Evolutionary conservation across 2,797 vertebrate genomes (phyloP).

Genomic region (Sebastes baramenuke): DNA sequence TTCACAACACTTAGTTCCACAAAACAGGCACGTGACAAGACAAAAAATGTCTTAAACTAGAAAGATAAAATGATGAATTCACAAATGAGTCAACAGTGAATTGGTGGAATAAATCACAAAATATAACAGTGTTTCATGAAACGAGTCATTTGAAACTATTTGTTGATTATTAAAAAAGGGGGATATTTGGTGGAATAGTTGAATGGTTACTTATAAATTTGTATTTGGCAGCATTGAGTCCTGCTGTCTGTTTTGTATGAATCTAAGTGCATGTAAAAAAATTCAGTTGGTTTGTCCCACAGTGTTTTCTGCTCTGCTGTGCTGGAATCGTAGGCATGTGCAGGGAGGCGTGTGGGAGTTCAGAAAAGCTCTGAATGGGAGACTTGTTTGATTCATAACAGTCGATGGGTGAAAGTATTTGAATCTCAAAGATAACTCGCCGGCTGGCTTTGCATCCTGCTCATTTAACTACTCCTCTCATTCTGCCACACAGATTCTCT

Average conservation of each 20-base stretch:
- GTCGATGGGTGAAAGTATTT: constrained; percentile 15
- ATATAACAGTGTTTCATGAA: background rate
- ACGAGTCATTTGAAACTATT: background rate
- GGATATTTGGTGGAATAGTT: background rate
- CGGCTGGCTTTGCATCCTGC: background rate
- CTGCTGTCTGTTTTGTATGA: background rate
- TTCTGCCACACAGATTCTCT: background rate
- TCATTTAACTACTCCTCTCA: background rate
- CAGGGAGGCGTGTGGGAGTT: constrained; percentile 15
- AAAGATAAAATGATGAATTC: background rate
- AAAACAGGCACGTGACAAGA: background rate
- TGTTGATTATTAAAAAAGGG: background rate
- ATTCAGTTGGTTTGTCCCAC: background rate
- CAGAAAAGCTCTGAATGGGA: constrained; percentile 32
- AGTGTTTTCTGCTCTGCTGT: constrained; percentile 19
- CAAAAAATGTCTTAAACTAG: background rate
- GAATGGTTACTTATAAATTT: background rate
- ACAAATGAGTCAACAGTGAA: background rate
- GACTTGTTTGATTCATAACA: constrained; percentile 33
- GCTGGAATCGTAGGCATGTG: constrained; percentile 11
- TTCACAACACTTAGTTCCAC: background rate
- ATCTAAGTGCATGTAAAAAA: background rate
- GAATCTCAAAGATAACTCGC: constrained; percentile 15
- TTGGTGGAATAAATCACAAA: background rate
- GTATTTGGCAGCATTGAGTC: background rate